Percentiles rank a stretch among this genome's conserved stretches.
These are phyloP conservation scores for Campoplex capitator DNA, from an alignment of 2,888 invertebrate species.

Conservation along the genomic window DNA sequence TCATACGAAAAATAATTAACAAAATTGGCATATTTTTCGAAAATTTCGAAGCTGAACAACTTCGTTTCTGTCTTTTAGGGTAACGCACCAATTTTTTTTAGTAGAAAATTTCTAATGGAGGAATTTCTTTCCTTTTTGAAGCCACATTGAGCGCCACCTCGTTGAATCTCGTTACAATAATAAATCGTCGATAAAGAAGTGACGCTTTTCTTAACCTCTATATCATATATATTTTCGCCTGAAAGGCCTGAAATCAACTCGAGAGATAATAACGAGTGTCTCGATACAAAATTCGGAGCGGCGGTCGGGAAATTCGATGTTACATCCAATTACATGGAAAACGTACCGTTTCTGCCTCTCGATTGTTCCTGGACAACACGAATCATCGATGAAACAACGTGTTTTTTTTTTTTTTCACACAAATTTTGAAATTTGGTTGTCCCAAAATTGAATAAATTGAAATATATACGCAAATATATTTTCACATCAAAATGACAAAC, in stretches of 20 bases:
- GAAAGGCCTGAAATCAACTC: neutral
- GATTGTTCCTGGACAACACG: slow-evolving; percentile 57
- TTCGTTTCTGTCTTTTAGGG: slow-evolving; percentile 49
- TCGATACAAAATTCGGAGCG: slow-evolving; percentile 11
- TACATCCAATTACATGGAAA: slow-evolving; percentile 19
- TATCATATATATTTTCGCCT: no score
- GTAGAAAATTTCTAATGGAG: neutral
- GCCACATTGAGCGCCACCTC: slow-evolving; percentile 9
- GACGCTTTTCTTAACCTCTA: slow-evolving; percentile 13
- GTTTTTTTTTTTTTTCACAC: slow-evolving; percentile 50
- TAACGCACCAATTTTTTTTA: slow-evolving; percentile 24
- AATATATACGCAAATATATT: slow-evolving; percentile 5
- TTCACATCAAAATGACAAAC: slow-evolving; percentile 63
- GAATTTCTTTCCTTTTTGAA: neutral
- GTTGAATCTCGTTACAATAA: neutral
- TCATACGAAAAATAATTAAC: slow-evolving; percentile 14
- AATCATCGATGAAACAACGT: slow-evolving; percentile 56
- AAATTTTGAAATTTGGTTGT: slow-evolving; percentile 57
- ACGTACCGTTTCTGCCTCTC: slow-evolving; percentile 43
- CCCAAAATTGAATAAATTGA: slow-evolving; percentile 30
- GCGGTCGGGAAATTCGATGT: slow-evolving; percentile 41
- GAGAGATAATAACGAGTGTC: slow-evolving; percentile 9
- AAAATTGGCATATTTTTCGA: slow-evolving; percentile 33
- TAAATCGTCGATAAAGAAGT: neutral
- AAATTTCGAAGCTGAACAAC: slow-evolving; percentile 8